Evolutionary conservation across 2,797 vertebrate species (phyloP).

Genomic region (Epinephelus awoara): DNA sequence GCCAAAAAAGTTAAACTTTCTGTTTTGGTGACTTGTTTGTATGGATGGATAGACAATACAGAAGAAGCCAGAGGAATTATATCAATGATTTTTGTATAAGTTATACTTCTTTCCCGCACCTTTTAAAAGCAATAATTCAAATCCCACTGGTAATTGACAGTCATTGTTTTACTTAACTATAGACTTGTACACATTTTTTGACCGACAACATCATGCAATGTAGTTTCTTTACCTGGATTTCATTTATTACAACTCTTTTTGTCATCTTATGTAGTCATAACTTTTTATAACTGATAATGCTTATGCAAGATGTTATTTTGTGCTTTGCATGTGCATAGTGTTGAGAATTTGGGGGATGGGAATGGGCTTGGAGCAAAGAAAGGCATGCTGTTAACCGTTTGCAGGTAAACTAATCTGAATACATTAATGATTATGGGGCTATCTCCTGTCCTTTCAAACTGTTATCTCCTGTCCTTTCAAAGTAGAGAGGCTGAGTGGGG

Average conservation of each 20-base stretch:
- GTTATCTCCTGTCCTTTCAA: conserved; percentile 88
- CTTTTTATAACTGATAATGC: conserved; percentile 9
- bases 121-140: too few species aligned
- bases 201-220: neutral
- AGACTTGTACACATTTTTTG: neutral
- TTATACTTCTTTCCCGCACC: too few species aligned
- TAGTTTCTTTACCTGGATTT: neutral
- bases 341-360: conserved; percentile 55
- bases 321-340: conserved; percentile 30
- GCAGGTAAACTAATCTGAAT: conserved; percentile 87
- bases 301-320: conserved; percentile 9
- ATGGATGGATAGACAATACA: neutral
- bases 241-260: neutral
- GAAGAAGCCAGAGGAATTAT: neutral
- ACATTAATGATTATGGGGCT: conserved; percentile 84
- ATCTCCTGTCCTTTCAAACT: conserved; percentile 87
- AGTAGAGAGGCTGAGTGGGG: conserved; percentile 69
- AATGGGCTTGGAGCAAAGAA: conserved; percentile 46
- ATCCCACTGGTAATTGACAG: neutral
- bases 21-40: conserved; percentile 5
- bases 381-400: conserved; percentile 76
- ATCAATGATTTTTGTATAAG: too few species aligned
- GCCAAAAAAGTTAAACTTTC: too few species aligned
- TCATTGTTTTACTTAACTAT: neutral
- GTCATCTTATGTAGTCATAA: neutral